These are phyloP conservation scores for Urosaurus nigricauda DNA, from an alignment of 2,797 vertebrate genomes.

Conservation along the genomic window DNA sequence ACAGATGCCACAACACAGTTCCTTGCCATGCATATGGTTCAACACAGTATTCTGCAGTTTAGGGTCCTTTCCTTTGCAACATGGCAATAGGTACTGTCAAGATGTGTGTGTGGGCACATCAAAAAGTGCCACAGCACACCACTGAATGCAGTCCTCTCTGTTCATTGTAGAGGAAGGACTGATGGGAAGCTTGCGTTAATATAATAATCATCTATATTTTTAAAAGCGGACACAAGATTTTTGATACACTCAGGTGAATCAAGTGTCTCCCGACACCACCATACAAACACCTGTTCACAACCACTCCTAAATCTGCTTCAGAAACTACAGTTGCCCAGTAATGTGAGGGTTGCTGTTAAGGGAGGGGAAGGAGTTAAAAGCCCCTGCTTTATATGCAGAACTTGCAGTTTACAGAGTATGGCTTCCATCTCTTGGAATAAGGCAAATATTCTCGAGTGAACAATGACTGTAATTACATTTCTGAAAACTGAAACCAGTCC, in stretches of 20 bases:
- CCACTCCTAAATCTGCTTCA: background rate
- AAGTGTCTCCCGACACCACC: too few relatives aligned
- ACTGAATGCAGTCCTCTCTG: background rate
- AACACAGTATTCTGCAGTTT: too few relatives aligned
- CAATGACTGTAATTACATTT: background rate
- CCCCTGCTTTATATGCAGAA: background rate
- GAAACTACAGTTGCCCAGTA: background rate
- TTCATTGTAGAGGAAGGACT: background rate
- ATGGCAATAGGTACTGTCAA: too few relatives aligned
- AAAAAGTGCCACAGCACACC: too few relatives aligned
- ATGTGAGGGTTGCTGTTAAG: background rate
- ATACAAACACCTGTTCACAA: background rate
- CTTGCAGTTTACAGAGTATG: background rate
- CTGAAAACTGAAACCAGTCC: conserved; percentile 31
- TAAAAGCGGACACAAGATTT: too few relatives aligned
- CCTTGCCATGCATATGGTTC: too few relatives aligned
- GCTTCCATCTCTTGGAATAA: background rate
- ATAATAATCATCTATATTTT: background rate
- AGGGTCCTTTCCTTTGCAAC: too few relatives aligned
- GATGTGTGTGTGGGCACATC: too few relatives aligned
- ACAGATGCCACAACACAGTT: too few relatives aligned
- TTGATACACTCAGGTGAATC: background rate
- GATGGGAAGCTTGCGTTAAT: too few relatives aligned
- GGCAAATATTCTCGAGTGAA: conserved; percentile 22
- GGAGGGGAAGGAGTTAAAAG: background rate